A percentile compares a stretch with the other conserved stretches of the same genome.
Conservation (phyloP, 2,113 vertebrate species). For the Anser brachyrhynchus region DNA sequence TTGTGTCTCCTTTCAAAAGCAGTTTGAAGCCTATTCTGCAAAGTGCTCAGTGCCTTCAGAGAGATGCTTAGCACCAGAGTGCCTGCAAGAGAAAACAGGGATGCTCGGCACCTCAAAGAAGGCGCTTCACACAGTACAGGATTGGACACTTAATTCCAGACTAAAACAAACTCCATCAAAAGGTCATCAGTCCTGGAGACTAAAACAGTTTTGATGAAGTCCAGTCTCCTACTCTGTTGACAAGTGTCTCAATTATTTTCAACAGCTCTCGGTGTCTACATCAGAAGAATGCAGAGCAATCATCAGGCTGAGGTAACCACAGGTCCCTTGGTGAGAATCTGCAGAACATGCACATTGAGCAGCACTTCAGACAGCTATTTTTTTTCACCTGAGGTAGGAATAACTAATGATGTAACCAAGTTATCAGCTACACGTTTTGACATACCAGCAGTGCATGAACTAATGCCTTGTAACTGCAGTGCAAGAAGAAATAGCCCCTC, state of each 20-base stretch:
- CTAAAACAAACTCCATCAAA: conserved; percentile 83
- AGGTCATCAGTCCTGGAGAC: conserved; percentile 89
- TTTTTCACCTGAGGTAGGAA: conserved; percentile 76
- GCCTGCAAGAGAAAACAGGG: neutral
- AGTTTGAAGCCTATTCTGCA: neutral
- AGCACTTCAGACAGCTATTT: conserved; percentile 75
- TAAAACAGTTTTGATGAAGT: conserved; percentile 90
- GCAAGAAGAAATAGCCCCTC: conserved; percentile 49
- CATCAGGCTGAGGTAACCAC: conserved; percentile 81
- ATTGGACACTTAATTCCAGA: conserved; percentile 78
- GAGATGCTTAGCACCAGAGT: neutral
- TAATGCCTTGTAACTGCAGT: conserved; percentile 62
- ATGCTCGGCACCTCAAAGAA: conserved; percentile 45
- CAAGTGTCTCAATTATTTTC: conserved; percentile 96
- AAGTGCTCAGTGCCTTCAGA: neutral
- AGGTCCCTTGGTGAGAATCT: conserved; percentile 76
- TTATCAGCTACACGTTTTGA: conserved; percentile 78
- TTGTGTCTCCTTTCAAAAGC: conserved; percentile 57
- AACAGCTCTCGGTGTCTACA: conserved; percentile 90
- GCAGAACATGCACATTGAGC: conserved; percentile 64
- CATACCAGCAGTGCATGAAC: conserved; percentile 75
- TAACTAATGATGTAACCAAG: conserved; percentile 89
- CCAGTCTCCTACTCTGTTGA: conserved; percentile 88
- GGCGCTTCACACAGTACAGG: conserved; percentile 55
- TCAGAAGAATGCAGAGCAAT: conserved; percentile 90